A percentile compares a stretch with the other conserved stretches of the same genome.
Evolutionary conservation across 2,888 invertebrate genomes (phyloP).

Genomic region (Standfussiana lucernea): DNA sequence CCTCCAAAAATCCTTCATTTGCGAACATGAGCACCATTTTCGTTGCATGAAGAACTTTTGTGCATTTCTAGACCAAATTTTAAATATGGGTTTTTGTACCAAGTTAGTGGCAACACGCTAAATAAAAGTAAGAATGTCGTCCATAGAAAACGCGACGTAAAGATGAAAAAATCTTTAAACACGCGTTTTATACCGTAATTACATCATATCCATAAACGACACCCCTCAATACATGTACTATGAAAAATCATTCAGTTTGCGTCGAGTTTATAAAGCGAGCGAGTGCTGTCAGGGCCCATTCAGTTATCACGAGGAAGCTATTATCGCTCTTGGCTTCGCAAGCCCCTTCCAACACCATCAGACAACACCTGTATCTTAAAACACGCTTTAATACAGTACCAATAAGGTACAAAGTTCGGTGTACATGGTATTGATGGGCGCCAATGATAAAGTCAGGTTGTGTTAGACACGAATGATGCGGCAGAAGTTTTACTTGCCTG

Average conservation of each 20-base stretch:
- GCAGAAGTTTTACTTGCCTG: slow-evolving; percentile 76
- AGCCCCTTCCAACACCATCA: slow-evolving; percentile 63
- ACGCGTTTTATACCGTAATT: slow-evolving; percentile 51
- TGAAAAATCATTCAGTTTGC: slow-evolving; percentile 73
- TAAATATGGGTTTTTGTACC: background rate
- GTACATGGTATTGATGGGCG: slow-evolving; percentile 60
- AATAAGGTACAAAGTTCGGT: slow-evolving; percentile 66
- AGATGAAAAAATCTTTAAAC: slow-evolving; percentile 48
- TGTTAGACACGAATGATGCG: slow-evolving; percentile 72
- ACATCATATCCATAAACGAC: slow-evolving; percentile 35
- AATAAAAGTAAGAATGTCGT: background rate
- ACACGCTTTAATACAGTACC: slow-evolving; percentile 62
- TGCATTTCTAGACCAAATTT: background rate
- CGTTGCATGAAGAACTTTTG: background rate
- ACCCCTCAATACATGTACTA: slow-evolving; percentile 46
- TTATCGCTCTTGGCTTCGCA: slow-evolving; percentile 72
- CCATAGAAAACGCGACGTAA: slow-evolving; percentile 5
- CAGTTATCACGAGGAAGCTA: slow-evolving; percentile 81
- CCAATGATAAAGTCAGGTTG: slow-evolving; percentile 69
- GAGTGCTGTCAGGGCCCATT: slow-evolving; percentile 75
- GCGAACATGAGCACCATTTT: background rate
- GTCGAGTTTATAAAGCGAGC: slow-evolving; percentile 70
- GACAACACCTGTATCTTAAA: slow-evolving; percentile 51
- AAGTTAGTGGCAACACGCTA: background rate
- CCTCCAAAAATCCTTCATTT: background rate